Percentiles rank a stretch among this genome's conserved stretches.
Evolutionary conservation across 2,113 vertebrate species (phyloP).

Genomic region (Argyrosomus japonicus): DNA sequence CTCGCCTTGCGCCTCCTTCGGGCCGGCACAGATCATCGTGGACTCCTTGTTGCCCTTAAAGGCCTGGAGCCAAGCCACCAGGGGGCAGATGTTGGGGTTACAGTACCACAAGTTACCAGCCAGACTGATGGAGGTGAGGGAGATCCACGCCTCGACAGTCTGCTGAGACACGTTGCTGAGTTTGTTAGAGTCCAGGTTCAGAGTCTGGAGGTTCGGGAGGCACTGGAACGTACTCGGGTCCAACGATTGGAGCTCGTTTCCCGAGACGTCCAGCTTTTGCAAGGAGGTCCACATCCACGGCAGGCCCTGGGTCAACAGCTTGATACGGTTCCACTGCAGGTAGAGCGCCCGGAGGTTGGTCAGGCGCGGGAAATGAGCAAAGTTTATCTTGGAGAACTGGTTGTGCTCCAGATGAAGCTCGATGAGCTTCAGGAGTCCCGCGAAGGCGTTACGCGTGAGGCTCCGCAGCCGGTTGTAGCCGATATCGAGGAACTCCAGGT

Average conservation of each 20-base stretch:
- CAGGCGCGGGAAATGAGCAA: slow-evolving; percentile 96
- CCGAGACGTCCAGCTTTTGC: slow-evolving; percentile 97
- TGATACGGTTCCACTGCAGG: slow-evolving; percentile 96
- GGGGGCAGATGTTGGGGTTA: slow-evolving; percentile 92
- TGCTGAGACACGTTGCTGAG: slow-evolving; percentile 96
- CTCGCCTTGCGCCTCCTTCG: slow-evolving; percentile 95
- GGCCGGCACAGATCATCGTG: slow-evolving; percentile 95
- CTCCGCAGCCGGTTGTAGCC: slow-evolving; percentile 97
- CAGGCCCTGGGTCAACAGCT: slow-evolving; percentile 91
- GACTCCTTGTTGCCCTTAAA: slow-evolving; percentile 96
- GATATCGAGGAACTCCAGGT: slow-evolving; percentile 95
- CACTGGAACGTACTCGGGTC: slow-evolving; percentile 94
- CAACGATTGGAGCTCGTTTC: slow-evolving; percentile 92
- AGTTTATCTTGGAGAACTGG: slow-evolving; percentile 97
- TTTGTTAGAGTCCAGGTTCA: slow-evolving; percentile 98
- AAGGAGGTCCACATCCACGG: slow-evolving; percentile 98
- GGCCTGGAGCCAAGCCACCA: slow-evolving; percentile 94
- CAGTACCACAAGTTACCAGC: slow-evolving; percentile 98
- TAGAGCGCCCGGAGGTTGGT: slow-evolving; percentile 95
- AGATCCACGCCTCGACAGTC: slow-evolving; percentile 93
- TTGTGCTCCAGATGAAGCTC: slow-evolving; percentile 99
- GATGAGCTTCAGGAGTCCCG: slow-evolving; percentile 93
- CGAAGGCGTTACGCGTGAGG: slow-evolving; percentile 94
- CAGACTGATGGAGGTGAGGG: slow-evolving; percentile 94
- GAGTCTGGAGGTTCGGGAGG: slow-evolving; percentile 95